Base-by-base conservation (phyloP, 2,888 invertebrate genomes). In the Oligia fasciuncula region DNA sequence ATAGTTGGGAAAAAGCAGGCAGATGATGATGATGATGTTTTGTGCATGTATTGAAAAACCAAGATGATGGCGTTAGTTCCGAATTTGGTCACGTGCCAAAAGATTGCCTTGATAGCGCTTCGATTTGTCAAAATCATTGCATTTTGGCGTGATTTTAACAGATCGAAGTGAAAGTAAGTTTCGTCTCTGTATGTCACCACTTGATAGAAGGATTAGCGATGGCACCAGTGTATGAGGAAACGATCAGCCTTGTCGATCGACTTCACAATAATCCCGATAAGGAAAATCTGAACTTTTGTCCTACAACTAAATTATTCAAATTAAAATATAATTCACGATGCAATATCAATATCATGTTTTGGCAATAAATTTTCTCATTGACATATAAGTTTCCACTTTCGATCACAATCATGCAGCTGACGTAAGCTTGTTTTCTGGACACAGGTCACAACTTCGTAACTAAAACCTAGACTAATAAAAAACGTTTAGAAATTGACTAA, bases 401-500 rank as follows among this genome's bases (percentile, higher is more conserved):
- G 5, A 75, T 1, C 35, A 54, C 40, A n/a, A 57, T 23, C n/a
- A 35, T 35, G 29, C 62, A n/a, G 4, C 6, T 8, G 17, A 35
- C 29, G 17, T 19, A 35, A 23, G 5, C n/a, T 60, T 66, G n/a
- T 49, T 19, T 69, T 68, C 46, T 4, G 9, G 4, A 35, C 13
- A 49, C 11, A 65, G 4, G 73, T 65, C 23, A 23, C 43, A 68
- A 63, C 69, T 40, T 67, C 5, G 6, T 40, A 65, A 40, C 66
- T 62, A 73, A 67, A 85, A 79, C 29, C 68, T 57, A 79, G 66
- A 86, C 72, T 35, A 63, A 66, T 76, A 72, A 81, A 83, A 79
- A 77, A 19, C 54, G 65, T 81, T 60, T 57, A 72, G 43, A 87
- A 81, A 76, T 77, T 81, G 81, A 76, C 66, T 83, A 40, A 40